Evolutionary conservation across 1,140 invertebrate species (phyloP).

Genomic region (Drosophila bifasciata): DNA sequence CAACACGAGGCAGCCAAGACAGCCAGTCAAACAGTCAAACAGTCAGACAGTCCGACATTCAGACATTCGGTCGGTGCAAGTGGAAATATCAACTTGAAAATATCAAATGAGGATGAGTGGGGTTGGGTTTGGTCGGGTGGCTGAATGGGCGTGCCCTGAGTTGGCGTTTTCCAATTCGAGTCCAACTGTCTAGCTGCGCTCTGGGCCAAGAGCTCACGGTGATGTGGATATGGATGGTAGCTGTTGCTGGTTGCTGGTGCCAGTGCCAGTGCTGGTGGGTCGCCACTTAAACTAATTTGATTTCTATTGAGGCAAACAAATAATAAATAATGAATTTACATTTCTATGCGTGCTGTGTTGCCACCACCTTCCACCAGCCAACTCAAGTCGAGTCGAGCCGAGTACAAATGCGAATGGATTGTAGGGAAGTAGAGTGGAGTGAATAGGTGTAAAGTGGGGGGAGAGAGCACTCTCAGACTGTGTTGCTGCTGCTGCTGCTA

Average conservation of each 20-base stretch:
- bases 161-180: constrained; percentile 70
- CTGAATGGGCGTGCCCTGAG: constrained; percentile 38
- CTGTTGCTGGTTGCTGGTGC: no score
- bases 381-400: neutral
- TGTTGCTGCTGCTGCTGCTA: constrained; percentile 19
- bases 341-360: constrained; percentile 71
- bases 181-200: constrained; percentile 52
- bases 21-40: constrained; percentile 59
- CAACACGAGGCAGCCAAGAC: constrained; percentile 46
- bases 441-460: constrained; percentile 22
- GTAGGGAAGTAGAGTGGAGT: neutral
- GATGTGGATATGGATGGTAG: neutral
- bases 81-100: constrained; percentile 42
- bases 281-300: constrained; percentile 82
- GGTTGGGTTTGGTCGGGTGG: neutral
- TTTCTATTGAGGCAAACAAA: constrained; percentile 83
- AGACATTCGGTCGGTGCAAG: constrained; percentile 40
- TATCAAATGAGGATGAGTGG: constrained; percentile 36
- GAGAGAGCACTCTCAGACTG: constrained; percentile 24
- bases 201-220: constrained; percentile 22
- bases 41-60: constrained; percentile 41
- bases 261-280: constrained; percentile 23
- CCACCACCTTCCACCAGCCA: no score
- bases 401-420: no score
- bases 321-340: constrained; percentile 83